Evolutionary conservation across 2,113 vertebrate genomes (phyloP).

Genomic region (Vireo altiloquus): DNA sequence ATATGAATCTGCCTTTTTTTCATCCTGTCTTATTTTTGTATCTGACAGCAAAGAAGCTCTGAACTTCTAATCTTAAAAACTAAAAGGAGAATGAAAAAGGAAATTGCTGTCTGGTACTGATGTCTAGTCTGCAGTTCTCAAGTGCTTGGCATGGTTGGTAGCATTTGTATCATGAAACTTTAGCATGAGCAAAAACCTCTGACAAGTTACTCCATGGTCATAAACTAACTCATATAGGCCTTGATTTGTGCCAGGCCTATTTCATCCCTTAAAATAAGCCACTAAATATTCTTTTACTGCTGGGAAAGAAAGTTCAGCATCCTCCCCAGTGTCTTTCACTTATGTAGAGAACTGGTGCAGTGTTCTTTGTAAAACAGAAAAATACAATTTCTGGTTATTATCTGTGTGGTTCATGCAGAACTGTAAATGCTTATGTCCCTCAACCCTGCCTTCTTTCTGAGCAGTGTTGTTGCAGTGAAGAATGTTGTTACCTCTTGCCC

Average conservation of each 20-base stretch:
- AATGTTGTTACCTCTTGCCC: neutral
- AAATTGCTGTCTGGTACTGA: neutral
- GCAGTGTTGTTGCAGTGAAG: neutral
- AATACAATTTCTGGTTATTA: neutral
- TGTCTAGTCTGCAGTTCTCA: neutral
- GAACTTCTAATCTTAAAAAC: neutral
- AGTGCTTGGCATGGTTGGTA: rapidly evolving
- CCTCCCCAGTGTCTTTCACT: neutral
- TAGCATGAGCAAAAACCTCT: neutral
- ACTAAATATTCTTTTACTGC: neutral
- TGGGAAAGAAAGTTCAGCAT: neutral
- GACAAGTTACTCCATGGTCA: neutral
- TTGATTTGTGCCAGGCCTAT: neutral
- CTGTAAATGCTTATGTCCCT: neutral
- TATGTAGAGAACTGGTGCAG: neutral
- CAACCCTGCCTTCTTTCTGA: neutral
- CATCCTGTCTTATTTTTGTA: neutral
- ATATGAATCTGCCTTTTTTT: neutral
- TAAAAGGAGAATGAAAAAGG: neutral
- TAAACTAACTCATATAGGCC: neutral
- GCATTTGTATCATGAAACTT: neutral
- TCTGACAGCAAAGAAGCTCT: neutral
- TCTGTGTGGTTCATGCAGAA: neutral
- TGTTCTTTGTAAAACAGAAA: neutral
- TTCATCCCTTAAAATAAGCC: neutral